Conservation (phyloP, 2,888 invertebrate species). For the Hololepta plana region DNA sequence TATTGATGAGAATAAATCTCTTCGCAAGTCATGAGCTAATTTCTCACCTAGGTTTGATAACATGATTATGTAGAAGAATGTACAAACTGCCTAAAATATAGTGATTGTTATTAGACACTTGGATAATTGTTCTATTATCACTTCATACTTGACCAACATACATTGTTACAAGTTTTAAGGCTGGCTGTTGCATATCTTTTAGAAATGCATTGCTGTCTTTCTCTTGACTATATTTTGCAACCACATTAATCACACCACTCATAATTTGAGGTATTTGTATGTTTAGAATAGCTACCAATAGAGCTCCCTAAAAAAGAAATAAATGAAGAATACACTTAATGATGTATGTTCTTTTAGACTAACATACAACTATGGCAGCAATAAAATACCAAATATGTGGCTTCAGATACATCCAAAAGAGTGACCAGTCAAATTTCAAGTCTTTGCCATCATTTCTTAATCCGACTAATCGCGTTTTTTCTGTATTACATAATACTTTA, state of each 20-base stretch:
- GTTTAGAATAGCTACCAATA: conserved; percentile 73
- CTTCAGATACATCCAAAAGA: conserved; percentile 50
- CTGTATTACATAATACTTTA: conserved; percentile 16
- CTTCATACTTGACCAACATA: conserved; percentile 54
- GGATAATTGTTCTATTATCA: too few species aligned
- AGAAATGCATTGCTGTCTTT: conserved; percentile 34
- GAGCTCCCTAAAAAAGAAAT: conserved; percentile 52
- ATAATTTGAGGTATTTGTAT: conserved; percentile 75
- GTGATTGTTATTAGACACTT: too few species aligned
- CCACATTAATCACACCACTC: conserved; percentile 66
- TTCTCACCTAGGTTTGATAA: conserved; percentile 78
- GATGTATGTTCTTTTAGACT: conserved; percentile 4
- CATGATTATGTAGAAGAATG: conserved; percentile 77
- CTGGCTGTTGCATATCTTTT: conserved; percentile 45
- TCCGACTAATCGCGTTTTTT: conserved; percentile 20
- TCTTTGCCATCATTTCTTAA: conserved; percentile 28
- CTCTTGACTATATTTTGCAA: conserved; percentile 37
- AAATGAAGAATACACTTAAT: conserved; percentile 4
- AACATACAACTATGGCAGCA: conserved; percentile 60
- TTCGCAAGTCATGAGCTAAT: conserved; percentile 64
- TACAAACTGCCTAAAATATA: conserved; percentile 63
- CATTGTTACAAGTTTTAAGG: conserved; percentile 43
- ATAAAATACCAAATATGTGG: conserved; percentile 62
- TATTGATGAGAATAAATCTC: conserved; percentile 65
- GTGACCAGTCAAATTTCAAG: conserved; percentile 59